phyloP scores from a whole-genome alignment of 2,797 vertebrate genomes.

The Lagocephalus sceleratus region DNA sequence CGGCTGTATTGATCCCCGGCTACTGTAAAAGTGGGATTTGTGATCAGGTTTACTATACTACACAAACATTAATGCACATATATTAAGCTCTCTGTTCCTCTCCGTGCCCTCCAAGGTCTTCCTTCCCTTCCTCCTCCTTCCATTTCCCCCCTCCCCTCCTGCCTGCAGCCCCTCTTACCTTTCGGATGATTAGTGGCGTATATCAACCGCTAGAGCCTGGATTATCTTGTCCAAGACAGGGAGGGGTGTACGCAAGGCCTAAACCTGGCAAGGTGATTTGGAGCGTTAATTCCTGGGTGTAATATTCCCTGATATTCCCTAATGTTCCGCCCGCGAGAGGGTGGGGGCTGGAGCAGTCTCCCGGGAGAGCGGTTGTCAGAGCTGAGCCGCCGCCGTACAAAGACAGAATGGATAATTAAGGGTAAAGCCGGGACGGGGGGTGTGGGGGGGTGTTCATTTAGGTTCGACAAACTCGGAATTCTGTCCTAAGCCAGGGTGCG shows the following conservation, averaged over 20 bases:
- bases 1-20: constrained; percentile 11
- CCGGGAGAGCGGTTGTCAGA: constrained; percentile 73
- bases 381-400: constrained; percentile 69
- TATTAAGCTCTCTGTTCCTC: constrained; percentile 17
- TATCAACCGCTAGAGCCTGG: constrained; percentile 70
- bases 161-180: constrained; percentile 26
- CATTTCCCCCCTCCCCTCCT: constrained; percentile 11
- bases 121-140: constrained; percentile 26
- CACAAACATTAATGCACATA: constrained; percentile 29
- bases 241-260: constrained; percentile 61
- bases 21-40: constrained; percentile 12
- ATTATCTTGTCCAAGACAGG: constrained; percentile 78
- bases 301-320: constrained; percentile 81
- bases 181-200: constrained; percentile 77
- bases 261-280: constrained; percentile 78
- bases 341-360: constrained; percentile 41
- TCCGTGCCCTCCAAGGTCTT: constrained; percentile 30
- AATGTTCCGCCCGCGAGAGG: constrained; percentile 61
- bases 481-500: constrained; percentile 39
- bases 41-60: constrained; percentile 17
- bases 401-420: constrained; percentile 79
- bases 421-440: constrained; percentile 50
- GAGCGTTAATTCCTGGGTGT: constrained; percentile 78
- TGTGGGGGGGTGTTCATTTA: constrained; percentile 71
- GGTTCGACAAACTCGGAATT: constrained; percentile 75